Evolutionary conservation across 2,113 vertebrate genomes (phyloP).

Genomic region (Thinocorus orbignyianus): DNA sequence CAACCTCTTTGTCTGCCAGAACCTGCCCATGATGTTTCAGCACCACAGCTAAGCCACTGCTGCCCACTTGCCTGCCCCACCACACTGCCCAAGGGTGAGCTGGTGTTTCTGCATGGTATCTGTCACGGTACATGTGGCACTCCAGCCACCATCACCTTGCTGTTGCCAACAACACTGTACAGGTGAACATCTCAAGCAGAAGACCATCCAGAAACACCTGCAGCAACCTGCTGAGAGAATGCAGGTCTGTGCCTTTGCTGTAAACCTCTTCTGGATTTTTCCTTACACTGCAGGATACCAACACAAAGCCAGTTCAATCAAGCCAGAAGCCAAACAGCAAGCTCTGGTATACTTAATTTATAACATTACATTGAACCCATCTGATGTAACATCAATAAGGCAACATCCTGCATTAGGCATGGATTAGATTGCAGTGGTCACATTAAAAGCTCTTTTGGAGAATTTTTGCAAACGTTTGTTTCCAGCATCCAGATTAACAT

Average conservation of each 20-base stretch:
- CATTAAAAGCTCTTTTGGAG: neutral
- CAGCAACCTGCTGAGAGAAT: neutral
- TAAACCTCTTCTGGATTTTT: neutral
- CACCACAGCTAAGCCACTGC: neutral
- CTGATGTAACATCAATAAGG: neutral
- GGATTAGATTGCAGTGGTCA: neutral
- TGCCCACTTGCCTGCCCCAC: fast-evolving
- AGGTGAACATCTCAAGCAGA: neutral
- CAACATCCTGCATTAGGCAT: neutral
- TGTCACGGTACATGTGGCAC: neutral
- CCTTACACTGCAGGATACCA: neutral
- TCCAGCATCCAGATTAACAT: conserved; percentile 10
- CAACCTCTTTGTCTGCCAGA: neutral
- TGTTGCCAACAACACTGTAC: neutral
- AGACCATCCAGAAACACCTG: neutral
- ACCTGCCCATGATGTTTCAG: neutral
- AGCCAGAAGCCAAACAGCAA: neutral
- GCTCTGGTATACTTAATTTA: neutral
- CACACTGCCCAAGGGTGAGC: fast-evolving
- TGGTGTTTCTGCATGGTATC: neutral
- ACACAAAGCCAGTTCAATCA: neutral
- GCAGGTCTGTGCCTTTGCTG: neutral
- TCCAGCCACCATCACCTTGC: neutral
- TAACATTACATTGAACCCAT: neutral
- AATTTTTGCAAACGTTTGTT: neutral